Percentiles rank a stretch among this genome's conserved stretches.
Evolutionary conservation across 2,113 vertebrate species (phyloP).

Genomic region (Plotosus lineatus): DNA sequence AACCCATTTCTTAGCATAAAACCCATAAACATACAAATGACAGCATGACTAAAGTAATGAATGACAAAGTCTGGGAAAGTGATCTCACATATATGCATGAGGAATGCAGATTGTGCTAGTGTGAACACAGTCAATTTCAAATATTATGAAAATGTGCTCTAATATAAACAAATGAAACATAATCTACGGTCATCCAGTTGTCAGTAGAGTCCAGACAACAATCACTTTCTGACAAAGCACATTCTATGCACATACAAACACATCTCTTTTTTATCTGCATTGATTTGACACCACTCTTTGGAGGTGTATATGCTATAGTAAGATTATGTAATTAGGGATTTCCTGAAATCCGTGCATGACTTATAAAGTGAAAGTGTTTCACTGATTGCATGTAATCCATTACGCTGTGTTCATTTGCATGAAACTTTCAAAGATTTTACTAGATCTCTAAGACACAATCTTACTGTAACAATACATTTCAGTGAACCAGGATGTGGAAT

Average conservation of each 20-base stretch:
- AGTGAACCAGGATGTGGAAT: constrained; percentile 38
- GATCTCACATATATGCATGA: constrained; percentile 24
- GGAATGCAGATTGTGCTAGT: constrained; percentile 33
- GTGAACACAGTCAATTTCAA: constrained; percentile 36
- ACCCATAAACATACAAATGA: constrained; percentile 17
- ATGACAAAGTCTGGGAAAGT: constrained; percentile 28
- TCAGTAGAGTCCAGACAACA: constrained; percentile 32
- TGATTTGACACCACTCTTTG: constrained; percentile 35
- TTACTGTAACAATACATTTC: too few relatives aligned
- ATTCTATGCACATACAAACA: constrained; percentile 4
- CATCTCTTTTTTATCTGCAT: constrained; percentile 10
- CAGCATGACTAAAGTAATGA: constrained; percentile 25
- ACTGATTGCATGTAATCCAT: too few relatives aligned
- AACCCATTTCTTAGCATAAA: constrained; percentile 22
- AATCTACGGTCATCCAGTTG: constrained; percentile 41
- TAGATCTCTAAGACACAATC: too few relatives aligned
- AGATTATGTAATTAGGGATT: too few relatives aligned
- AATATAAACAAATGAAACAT: constrained; percentile 43
- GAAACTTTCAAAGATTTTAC: too few relatives aligned
- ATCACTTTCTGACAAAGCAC: constrained; percentile 35
- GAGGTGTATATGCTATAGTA: constrained; percentile 22
- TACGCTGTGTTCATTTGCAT: too few relatives aligned
- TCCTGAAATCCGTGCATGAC: too few relatives aligned
- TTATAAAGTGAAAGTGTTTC: too few relatives aligned
- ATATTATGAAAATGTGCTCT: constrained; percentile 46